A percentile compares a stretch with the other conserved stretches of the same genome.
Conservation (phyloP, 2,888 invertebrate genomes). For the Xanthostigma xanthostigma region DNA sequence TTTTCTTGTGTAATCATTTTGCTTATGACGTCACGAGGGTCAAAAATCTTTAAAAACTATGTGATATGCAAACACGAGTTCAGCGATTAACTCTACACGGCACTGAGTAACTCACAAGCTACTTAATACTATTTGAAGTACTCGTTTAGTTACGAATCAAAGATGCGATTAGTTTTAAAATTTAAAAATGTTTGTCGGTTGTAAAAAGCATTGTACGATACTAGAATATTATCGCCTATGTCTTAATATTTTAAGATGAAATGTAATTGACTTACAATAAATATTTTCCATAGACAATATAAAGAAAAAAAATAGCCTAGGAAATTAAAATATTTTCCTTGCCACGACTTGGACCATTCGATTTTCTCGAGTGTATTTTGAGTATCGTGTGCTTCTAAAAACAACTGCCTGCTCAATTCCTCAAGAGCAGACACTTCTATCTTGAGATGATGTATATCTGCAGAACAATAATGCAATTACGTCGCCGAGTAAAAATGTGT, state of each 20-base stretch:
- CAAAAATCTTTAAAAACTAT: no score
- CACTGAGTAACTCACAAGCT: no score
- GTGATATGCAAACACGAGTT: no score
- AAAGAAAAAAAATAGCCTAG: constrained; percentile 96
- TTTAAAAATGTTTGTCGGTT: no score
- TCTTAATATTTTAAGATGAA: not conserved
- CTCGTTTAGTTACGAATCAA: no score
- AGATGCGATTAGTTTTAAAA: no score
- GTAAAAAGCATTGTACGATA: not conserved
- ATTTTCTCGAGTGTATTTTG: constrained; percentile 82
- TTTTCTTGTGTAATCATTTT: no score
- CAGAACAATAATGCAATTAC: constrained; percentile 8
- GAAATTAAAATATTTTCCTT: constrained; percentile 96
- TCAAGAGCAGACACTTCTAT: constrained; percentile 80
- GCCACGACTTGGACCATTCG: constrained; percentile 90
- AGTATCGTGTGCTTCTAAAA: constrained; percentile 90
- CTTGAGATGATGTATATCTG: constrained; percentile 66
- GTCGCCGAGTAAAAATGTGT: no score
- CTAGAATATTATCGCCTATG: no score
- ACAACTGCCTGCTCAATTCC: constrained; percentile 84
- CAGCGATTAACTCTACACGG: no score
- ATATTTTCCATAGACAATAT: constrained; percentile 98
- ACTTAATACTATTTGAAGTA: no score
- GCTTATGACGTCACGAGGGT: no score
- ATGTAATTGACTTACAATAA: constrained; percentile 61